Conservation (phyloP, 2,888 invertebrate species). For the Trissolcus japonicus region DNA sequence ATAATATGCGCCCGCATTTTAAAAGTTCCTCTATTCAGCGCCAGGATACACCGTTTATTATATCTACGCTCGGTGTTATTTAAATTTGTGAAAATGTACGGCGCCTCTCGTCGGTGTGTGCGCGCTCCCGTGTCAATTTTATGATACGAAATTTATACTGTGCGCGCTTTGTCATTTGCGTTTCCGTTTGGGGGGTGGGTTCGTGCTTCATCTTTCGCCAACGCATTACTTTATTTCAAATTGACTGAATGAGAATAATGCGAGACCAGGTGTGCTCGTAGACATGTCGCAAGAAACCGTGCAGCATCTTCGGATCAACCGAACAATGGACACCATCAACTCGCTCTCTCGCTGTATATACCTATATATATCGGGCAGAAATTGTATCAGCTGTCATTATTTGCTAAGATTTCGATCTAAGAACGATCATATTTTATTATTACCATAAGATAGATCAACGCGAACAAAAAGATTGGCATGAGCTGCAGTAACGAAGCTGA, state of each 20-base stretch:
- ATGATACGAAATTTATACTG: conserved; percentile 64
- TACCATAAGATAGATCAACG: too few species aligned
- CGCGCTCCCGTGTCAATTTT: conserved; percentile 62
- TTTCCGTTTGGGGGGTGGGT: conserved; percentile 71
- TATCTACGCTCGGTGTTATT: conserved; percentile 52
- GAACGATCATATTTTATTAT: conserved; percentile 44
- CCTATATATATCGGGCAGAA: conserved; percentile 34
- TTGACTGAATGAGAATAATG: conserved; percentile 53
- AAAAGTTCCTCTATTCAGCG: conserved; percentile 38
- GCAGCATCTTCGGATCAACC: conserved; percentile 69
- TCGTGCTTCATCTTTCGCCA: conserved; percentile 44
- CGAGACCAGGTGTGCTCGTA: conserved; percentile 71
- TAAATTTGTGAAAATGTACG: conserved; percentile 56
- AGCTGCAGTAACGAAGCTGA: too few species aligned
- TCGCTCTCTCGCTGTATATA: conserved; percentile 1
- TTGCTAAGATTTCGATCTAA: conserved; percentile 17
- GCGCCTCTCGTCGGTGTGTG: conserved; percentile 14
- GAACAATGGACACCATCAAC: conserved; percentile 61
- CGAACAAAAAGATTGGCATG: too few species aligned
- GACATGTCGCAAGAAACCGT: conserved; percentile 59
- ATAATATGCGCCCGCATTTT: conserved; percentile 62
- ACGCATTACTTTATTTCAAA: conserved; percentile 60
- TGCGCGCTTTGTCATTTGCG: conserved; percentile 71
- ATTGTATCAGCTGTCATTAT: conserved; percentile 58
- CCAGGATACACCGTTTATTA: conserved; percentile 36